These are phyloP conservation scores for Loris lydekkerianus DNA, from an alignment of 2,797 vertebrate genomes.

Conservation along the genomic window DNA sequence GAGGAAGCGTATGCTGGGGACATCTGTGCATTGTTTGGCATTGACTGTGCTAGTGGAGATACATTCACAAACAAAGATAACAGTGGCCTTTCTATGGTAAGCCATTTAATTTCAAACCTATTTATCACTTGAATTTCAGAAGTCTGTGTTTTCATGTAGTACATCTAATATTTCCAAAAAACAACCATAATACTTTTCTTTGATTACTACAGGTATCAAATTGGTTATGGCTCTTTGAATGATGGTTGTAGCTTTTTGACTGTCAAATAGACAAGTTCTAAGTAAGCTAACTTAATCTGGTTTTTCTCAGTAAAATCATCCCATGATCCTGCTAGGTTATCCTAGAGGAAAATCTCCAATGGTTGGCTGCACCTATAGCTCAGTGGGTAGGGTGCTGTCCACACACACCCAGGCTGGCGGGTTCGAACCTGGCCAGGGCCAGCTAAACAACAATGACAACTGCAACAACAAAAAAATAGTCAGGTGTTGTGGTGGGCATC, in stretches of 20 bases:
- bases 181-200: neutral
- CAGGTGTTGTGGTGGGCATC: too few species aligned
- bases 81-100: constrained; percentile 95
- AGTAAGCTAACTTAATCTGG: neutral
- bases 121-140: constrained; percentile 32
- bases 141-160: neutral
- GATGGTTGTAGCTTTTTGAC: neutral
- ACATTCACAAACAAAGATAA: constrained; percentile 94
- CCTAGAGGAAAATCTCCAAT: neutral
- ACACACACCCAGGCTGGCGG: too few species aligned
- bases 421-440: too few species aligned
- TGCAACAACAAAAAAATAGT: too few species aligned
- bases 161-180: constrained; percentile 24
- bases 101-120: neutral
- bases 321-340: neutral
- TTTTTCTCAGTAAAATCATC: constrained; percentile 41
- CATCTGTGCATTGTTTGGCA: constrained; percentile 97
- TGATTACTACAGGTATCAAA: neutral
- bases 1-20: constrained; percentile 95
- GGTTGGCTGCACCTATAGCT: too few species aligned
- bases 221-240: neutral
- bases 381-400: too few species aligned
- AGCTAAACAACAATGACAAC: too few species aligned
- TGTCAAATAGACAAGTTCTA: neutral
- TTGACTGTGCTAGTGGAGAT: constrained; percentile 98